Conservation (phyloP, 2,888 invertebrate genomes). For the Galerucella pusilla region DNA sequence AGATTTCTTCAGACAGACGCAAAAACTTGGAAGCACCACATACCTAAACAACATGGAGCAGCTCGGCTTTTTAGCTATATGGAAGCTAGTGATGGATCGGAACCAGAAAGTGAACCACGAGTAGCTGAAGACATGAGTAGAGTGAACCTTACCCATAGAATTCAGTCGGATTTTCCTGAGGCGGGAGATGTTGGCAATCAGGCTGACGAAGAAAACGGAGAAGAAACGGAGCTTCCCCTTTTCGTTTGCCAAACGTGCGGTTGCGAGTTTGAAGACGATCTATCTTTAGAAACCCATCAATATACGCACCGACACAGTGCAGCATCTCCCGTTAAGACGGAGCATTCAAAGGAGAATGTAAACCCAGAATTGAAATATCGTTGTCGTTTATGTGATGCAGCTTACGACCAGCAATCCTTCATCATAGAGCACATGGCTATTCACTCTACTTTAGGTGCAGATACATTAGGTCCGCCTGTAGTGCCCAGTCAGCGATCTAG, state of each 20-base stretch:
- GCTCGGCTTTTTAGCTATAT: conserved; percentile 78
- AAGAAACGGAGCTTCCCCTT: conserved; percentile 65
- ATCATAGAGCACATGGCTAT: conserved; percentile 67
- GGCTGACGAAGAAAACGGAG: conserved; percentile 60
- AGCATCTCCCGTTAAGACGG: conserved; percentile 67
- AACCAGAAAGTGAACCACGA: conserved; percentile 66
- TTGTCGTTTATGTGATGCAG: conserved; percentile 65
- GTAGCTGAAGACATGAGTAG: conserved; percentile 61
- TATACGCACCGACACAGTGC: conserved; percentile 64
- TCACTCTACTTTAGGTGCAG: conserved; percentile 61
- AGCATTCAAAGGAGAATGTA: conserved; percentile 63
- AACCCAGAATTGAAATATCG: conserved; percentile 63
- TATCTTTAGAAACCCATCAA: conserved; percentile 67
- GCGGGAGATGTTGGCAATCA: conserved; percentile 69
- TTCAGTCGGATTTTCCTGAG: conserved; percentile 73
- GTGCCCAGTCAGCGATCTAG: conserved; percentile 57
- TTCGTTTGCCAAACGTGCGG: conserved; percentile 68
- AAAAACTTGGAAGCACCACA: conserved; percentile 59
- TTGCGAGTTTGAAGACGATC: conserved; percentile 68
- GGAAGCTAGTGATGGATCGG: conserved; percentile 80
- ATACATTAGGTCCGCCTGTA: conserved; percentile 56
- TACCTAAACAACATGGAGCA: conserved; percentile 70
- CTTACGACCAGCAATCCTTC: conserved; percentile 64
- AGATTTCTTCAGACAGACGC: conserved; percentile 59
- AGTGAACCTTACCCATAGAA: conserved; percentile 59